These are phyloP conservation scores for Strigamia crassipes DNA, from an alignment of 2,888 invertebrate species.

Conservation along the genomic window DNA sequence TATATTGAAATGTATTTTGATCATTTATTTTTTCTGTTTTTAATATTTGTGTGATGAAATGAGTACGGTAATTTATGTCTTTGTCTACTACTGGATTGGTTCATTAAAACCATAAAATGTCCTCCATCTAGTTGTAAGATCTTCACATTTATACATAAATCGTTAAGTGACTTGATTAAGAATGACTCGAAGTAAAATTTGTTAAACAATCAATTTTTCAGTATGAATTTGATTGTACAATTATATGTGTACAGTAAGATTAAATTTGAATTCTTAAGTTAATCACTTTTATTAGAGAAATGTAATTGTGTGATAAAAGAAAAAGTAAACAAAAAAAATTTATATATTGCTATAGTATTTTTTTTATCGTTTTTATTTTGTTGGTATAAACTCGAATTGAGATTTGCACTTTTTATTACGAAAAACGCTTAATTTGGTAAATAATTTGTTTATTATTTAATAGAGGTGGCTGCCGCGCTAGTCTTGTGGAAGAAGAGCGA, in stretches of 20 bases:
- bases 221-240: slow-evolving; percentile 13
- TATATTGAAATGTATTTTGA: slow-evolving; percentile 4
- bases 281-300: slow-evolving; percentile 17
- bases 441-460: neutral
- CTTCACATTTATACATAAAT: slow-evolving; percentile 3
- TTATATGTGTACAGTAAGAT: slow-evolving; percentile 20
- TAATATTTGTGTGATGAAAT: slow-evolving; percentile 2
- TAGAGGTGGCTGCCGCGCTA: neutral
- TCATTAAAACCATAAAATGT: neutral
- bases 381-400: neutral
- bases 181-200: neutral
- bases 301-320: slow-evolving; percentile 11
- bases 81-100: slow-evolving; percentile 14
- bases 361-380: neutral
- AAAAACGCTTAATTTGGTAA: neutral
- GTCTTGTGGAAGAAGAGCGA: neutral
- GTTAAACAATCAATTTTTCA: neutral
- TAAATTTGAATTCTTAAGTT: neutral
- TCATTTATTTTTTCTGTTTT: neutral
- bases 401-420: neutral
- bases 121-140: slow-evolving; percentile 16
- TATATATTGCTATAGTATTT: neutral
- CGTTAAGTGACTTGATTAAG: slow-evolving; percentile 1
- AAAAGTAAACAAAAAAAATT: slow-evolving; percentile 7
- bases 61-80: slow-evolving; percentile 6